These are phyloP conservation scores for Guaruba guarouba DNA, from an alignment of 2,113 vertebrate species.

Conservation along the genomic window DNA sequence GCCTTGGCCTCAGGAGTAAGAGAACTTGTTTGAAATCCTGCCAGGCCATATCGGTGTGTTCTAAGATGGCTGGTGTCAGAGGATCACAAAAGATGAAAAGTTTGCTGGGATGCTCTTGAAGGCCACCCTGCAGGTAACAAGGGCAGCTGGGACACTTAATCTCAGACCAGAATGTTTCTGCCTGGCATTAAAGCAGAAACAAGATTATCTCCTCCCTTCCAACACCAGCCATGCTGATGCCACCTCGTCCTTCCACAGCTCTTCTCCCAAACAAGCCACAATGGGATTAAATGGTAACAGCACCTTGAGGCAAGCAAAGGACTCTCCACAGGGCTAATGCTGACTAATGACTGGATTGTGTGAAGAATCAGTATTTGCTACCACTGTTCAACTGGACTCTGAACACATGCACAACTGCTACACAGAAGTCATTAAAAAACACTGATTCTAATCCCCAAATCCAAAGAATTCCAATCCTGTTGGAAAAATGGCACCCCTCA, in stretches of 20 bases:
- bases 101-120: rapidly evolving
- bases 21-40: no score
- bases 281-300: neutral
- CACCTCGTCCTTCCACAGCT: rapidly evolving
- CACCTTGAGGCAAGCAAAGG: neutral
- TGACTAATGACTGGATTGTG: rapidly evolving
- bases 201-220: neutral
- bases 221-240: rapidly evolving
- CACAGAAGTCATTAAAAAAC: neutral
- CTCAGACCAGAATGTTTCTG: neutral
- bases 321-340: neutral
- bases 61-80: neutral
- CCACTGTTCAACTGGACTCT: neutral
- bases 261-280: rapidly evolving
- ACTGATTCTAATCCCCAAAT: neutral
- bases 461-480: neutral
- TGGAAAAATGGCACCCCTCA: neutral
- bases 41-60: rapidly evolving
- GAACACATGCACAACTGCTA: neutral
- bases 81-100: rapidly evolving
- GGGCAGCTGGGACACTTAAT: neutral
- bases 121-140: neutral
- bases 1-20: neutral
- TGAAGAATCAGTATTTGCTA: neutral
- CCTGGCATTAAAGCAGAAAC: neutral